Conservation (phyloP, 2,888 invertebrate genomes). For the Tyria jacobaeae region DNA sequence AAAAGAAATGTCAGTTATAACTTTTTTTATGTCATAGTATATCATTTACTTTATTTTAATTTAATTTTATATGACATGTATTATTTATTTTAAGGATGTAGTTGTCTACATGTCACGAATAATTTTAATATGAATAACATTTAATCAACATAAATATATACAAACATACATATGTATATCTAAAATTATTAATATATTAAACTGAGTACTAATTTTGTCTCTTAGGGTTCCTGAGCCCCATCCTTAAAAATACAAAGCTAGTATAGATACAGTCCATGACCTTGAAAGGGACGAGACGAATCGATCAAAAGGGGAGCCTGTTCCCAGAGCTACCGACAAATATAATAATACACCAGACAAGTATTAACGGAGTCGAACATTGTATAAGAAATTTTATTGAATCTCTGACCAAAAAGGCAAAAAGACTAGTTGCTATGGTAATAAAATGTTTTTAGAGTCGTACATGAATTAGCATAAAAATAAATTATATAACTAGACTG, state of each 20-base stretch:
- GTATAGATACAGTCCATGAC: not conserved
- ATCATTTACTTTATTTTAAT: too few species aligned
- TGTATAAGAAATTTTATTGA: not conserved
- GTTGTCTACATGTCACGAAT: too few species aligned
- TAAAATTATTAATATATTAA: too few species aligned
- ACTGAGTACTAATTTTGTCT: too few species aligned
- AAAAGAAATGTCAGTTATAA: too few species aligned
- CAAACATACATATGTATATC: too few species aligned
- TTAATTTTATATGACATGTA: too few species aligned
- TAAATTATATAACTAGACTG: too few species aligned
- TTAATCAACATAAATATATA: too few species aligned
- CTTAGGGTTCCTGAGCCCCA: not conserved
- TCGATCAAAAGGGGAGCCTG: constrained; percentile 13
- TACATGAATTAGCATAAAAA: too few species aligned
- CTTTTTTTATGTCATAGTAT: not conserved
- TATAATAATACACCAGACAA: not conserved
- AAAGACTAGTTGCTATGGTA: not conserved
- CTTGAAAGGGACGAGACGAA: constrained; percentile 9
- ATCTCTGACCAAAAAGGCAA: not conserved
- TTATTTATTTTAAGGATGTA: too few species aligned
- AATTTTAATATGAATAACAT: too few species aligned
- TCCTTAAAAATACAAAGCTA: not conserved
- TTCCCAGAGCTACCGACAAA: constrained; percentile 4
- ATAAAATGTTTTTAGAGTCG: not conserved
- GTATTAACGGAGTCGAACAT: not conserved